Percentiles rank a stretch among this genome's conserved stretches.
phyloP scores from a whole-genome alignment of 1,140 invertebrate genomes.

The Brachionus paranguensis region DNA sequence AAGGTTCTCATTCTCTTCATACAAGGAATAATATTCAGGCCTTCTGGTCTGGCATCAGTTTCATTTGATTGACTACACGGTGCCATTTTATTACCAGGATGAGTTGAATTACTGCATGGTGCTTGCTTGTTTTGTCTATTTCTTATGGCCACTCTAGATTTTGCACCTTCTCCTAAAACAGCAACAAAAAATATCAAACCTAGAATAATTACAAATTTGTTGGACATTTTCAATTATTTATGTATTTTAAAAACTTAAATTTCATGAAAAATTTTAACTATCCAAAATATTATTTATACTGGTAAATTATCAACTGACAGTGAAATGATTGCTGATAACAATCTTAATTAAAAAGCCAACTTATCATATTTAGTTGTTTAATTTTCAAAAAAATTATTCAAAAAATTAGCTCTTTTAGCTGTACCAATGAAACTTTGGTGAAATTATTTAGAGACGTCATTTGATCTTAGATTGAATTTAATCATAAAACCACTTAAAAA shows the following conservation, averaged over 20 bases:
- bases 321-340: neutral
- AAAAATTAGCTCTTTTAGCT: neutral
- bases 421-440: neutral
- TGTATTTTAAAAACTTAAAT: neutral
- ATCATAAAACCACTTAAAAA: neutral
- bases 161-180: neutral
- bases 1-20: neutral
- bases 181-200: neutral
- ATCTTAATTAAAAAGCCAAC: neutral
- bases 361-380: neutral
- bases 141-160: neutral
- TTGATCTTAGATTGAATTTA: neutral
- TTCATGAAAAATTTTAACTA: neutral
- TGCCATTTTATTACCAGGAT: conserved; percentile 15
- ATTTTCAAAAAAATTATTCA: neutral
- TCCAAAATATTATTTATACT: neutral
- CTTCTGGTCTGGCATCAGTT: neutral
- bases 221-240: neutral
- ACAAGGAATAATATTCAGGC: neutral
- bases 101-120: neutral
- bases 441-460: neutral
- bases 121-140: neutral
- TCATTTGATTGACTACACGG: neutral
- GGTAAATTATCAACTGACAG: neutral
- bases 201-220: neutral